phyloP scores from a whole-genome alignment of 2,888 invertebrate genomes.

The Melipona bicolor region DNA sequence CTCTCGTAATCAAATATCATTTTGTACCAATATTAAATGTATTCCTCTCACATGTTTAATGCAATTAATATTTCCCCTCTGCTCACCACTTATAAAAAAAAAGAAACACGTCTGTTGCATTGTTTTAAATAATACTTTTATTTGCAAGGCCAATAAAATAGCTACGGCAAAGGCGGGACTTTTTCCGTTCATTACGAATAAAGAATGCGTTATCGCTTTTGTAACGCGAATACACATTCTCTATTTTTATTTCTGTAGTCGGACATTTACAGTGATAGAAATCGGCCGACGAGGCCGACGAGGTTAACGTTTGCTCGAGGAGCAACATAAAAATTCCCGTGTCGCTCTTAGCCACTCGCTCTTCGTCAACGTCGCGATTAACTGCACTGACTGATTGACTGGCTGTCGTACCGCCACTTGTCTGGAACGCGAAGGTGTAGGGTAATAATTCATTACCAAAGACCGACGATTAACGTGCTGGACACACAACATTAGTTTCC shows the following conservation, averaged over 20 bases:
- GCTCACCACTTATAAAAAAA: background rate
- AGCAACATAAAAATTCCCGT: conserved; percentile 61
- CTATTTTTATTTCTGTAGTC: conserved; percentile 27
- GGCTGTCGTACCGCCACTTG: conserved; percentile 39
- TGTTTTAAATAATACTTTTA: conserved; percentile 5
- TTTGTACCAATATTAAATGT: background rate
- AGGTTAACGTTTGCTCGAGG: conserved; percentile 17
- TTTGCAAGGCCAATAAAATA: background rate
- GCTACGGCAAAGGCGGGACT: background rate
- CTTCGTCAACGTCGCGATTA: conserved; percentile 73
- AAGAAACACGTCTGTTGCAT: background rate
- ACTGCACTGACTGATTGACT: conserved; percentile 47
- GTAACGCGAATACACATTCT: conserved; percentile 25
- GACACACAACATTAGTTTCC: conserved; percentile 22
- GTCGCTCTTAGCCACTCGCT: conserved; percentile 62
- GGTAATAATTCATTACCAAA: conserved; percentile 68
- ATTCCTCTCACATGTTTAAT: too few relatives aligned
- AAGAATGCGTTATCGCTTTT: background rate
- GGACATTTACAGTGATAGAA: conserved; percentile 53
- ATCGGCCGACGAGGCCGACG: conserved; percentile 41
- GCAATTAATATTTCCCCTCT: background rate
- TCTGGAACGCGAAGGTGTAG: conserved; percentile 16
- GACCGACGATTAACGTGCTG: conserved; percentile 53
- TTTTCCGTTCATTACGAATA: conserved; percentile 6
- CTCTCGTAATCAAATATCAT: background rate